A percentile compares a stretch with the other conserved stretches of the same genome.
These are phyloP conservation scores for Boloria euphrosyne DNA, from an alignment of 2,888 invertebrate species.

Conservation along the genomic window DNA sequence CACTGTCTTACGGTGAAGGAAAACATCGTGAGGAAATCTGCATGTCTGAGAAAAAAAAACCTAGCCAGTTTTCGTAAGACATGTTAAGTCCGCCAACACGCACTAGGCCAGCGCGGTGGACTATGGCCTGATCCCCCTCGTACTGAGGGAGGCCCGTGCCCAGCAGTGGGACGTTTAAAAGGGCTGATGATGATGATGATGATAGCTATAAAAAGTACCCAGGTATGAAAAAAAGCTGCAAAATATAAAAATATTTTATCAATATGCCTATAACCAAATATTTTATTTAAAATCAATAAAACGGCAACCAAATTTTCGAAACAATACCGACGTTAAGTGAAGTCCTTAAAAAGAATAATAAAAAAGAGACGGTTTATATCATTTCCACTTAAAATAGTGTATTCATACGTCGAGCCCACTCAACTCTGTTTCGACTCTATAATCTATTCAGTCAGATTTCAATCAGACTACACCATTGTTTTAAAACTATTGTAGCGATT, in stretches of 20 bases:
- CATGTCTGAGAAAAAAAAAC: too few relatives aligned
- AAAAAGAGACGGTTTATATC: constrained; percentile 15
- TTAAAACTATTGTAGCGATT: constrained; percentile 25
- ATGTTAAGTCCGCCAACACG: too few relatives aligned
- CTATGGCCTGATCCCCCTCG: too few relatives aligned
- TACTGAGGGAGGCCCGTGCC: too few relatives aligned
- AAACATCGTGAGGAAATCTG: too few relatives aligned
- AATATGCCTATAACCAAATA: constrained; percentile 10
- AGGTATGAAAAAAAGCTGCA: too few relatives aligned
- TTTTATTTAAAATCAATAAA: constrained; percentile 5
- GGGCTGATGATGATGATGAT: too few relatives aligned
- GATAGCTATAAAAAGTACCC: too few relatives aligned
- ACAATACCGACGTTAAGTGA: constrained; percentile 12
- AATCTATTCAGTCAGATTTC: constrained; percentile 21
- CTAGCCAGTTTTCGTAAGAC: too few relatives aligned
- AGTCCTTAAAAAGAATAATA: constrained; percentile 9
- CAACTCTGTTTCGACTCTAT: constrained; percentile 22
- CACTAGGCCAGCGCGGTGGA: too few relatives aligned
- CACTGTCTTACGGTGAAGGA: too few relatives aligned
- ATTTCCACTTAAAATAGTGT: constrained; percentile 22
- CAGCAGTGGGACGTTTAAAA: too few relatives aligned
- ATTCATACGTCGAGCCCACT: constrained; percentile 21
- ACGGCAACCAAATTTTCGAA: neutral
- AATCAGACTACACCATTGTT: constrained; percentile 26
- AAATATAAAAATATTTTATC: neutral